Evolutionary conservation across 2,888 invertebrate genomes (phyloP), one percentile per base, ranked within the genome.

Genomic region (Ochlodes sylvanus): DNA sequence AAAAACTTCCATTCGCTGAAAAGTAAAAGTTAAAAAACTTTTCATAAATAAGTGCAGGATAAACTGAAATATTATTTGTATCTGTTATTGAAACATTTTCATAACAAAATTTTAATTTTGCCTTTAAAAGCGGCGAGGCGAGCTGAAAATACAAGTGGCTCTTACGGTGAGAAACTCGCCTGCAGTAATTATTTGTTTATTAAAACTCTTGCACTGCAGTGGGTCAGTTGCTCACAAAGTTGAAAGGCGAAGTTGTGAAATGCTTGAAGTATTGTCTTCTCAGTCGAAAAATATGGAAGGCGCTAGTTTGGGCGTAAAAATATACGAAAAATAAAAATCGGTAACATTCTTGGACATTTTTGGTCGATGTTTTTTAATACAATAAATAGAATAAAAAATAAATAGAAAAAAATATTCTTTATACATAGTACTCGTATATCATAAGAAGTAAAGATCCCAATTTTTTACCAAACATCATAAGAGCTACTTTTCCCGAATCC

Each of bases 151-250:
- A 15, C 50, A 50, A 38, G 62, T 27, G 27, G 32, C 12, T 47
- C 12, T 34, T 50, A 52, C 34, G 50, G 12, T 12, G 38, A 50
- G 62, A 52, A 50, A 6, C 62, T 54, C 41, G 52, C 6, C 61
- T 50, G 61, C 74, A 74, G 76, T 80, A 81, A 82, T 84, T 79
- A 82, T 83, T 84, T 82, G 80, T 79, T 77, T 79, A 79, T 77
- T 76, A 77, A 79, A 63, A 77, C 77, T 77, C 69, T 74, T 75
- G 71, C 76, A 72, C 73, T 75, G 76, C 77, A 79, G 75, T 80
- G 77, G 82, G 83, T 83, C 82, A 84, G 77, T 76, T 63, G 72
- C 65, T 70, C 60, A 63, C 66, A 70, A 74, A 72, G 70, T 72
- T 73, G 52, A 61, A 66, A 38, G 61, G 19, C 60, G 38, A 63